These are phyloP conservation scores for Sinocyclocheilus anshuiensis DNA, from an alignment of 2,113 vertebrate species.

Conservation along the genomic window DNA sequence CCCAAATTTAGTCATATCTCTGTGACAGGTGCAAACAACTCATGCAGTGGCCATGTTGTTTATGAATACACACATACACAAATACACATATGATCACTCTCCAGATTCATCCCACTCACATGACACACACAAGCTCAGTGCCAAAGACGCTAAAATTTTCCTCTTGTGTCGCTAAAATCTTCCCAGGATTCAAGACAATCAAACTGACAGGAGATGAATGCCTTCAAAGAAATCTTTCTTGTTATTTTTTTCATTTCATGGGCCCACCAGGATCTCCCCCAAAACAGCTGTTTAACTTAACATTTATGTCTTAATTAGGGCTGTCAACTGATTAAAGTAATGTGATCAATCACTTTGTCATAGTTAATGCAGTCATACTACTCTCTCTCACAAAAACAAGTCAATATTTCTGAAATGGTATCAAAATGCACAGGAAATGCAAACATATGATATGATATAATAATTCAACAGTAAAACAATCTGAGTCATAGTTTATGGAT, in stretches of 20 bases:
- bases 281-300: conserved; percentile 21
- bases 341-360: neutral
- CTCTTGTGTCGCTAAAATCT: neutral
- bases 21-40: conserved; percentile 36
- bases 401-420: neutral
- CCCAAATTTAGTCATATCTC: conserved; percentile 38
- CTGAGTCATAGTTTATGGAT: neutral
- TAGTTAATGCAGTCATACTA: neutral
- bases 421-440: neutral
- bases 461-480: neutral
- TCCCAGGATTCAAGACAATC: neutral
- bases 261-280: conserved; percentile 1
- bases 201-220: neutral
- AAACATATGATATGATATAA: neutral
- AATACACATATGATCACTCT: neutral
- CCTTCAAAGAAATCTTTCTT: neutral
- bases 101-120: conserved; percentile 32
- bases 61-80: neutral
- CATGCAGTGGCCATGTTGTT: conserved; percentile 49
- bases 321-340: neutral
- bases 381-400: neutral
- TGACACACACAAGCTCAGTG: conserved; percentile 6
- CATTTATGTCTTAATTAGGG: neutral
- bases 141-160: no score
- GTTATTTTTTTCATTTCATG: neutral